phyloP scores from a whole-genome alignment of 1,140 invertebrate genomes.

The Scaptomyza pallida region DNA sequence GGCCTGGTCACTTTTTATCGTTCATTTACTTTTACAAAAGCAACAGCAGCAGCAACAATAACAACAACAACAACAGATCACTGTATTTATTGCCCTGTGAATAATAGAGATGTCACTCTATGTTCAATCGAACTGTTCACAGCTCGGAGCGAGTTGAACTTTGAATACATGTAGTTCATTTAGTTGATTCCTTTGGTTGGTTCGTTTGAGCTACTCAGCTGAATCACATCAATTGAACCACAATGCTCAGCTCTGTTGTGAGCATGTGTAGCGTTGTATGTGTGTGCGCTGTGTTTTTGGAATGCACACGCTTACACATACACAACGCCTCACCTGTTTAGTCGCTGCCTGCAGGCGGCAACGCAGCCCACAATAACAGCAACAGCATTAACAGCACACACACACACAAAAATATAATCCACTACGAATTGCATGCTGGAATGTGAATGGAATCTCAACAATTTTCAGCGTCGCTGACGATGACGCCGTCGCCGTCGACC shows the following conservation, averaged over 20 bases:
- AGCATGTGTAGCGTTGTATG: conserved; percentile 36
- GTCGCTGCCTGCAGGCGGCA: conserved; percentile 59
- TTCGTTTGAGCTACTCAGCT: not conserved
- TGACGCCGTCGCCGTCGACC: conserved; percentile 58
- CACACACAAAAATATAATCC: conserved; percentile 43
- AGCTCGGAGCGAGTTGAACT: not conserved
- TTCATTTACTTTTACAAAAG: conserved; percentile 77
- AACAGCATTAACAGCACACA: conserved; percentile 33
- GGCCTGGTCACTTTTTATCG: conserved; percentile 70
- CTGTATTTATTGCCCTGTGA: conserved; percentile 71
- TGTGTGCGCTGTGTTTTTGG: conserved; percentile 58
- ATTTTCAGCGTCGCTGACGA: conserved; percentile 81
- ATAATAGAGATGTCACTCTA: not conserved
- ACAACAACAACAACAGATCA: conserved; percentile 42
- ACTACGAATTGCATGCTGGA: conserved; percentile 84
- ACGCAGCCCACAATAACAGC: conserved; percentile 49
- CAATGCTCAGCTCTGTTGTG: not conserved
- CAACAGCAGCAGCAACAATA: conserved; percentile 35
- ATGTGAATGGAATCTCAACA: conserved; percentile 84
- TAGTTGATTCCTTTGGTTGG: not conserved
- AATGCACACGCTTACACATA: conserved; percentile 67
- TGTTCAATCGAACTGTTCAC: not conserved
- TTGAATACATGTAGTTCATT: not conserved
- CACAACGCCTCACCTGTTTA: conserved; percentile 76
- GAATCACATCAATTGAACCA: not conserved